phyloP scores from a whole-genome alignment of 1,140 invertebrate species.

The Argopecten irradians region DNA sequence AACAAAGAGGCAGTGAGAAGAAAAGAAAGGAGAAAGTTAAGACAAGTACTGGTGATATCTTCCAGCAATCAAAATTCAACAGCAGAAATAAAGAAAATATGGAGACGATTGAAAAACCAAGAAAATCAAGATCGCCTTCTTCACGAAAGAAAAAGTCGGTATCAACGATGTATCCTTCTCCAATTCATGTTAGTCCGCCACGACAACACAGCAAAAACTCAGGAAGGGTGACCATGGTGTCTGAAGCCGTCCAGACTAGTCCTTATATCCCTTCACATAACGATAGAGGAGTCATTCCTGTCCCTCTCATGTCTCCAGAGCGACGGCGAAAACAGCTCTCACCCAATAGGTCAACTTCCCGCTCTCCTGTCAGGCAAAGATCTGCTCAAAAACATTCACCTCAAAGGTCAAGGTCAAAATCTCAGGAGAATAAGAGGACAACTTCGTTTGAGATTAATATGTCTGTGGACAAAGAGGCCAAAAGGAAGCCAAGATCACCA shows the following conservation, averaged over 20 bases:
- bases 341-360: constrained; percentile 32
- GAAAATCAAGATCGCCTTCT: neutral
- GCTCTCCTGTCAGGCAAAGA: neutral
- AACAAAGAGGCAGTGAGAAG: constrained; percentile 36
- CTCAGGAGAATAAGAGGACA: constrained; percentile 24
- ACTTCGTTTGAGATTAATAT: constrained; percentile 32
- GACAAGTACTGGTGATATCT: constrained; percentile 16
- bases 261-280: constrained; percentile 47
- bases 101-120: constrained; percentile 18
- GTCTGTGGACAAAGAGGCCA: constrained; percentile 32
- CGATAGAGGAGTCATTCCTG: constrained; percentile 46
- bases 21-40: constrained; percentile 24
- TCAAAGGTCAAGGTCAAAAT: constrained; percentile 1
- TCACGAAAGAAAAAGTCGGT: constrained; percentile 51
- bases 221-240: constrained; percentile 53
- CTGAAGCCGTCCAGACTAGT: constrained; percentile 62
- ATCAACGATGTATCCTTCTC: constrained; percentile 65
- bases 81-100: neutral
- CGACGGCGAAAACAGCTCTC: constrained; percentile 24
- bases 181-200: constrained; percentile 52
- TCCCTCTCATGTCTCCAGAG: constrained; percentile 44
- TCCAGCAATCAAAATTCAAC: neutral
- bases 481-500: constrained; percentile 43
- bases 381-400: neutral
- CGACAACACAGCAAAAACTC: constrained; percentile 34